Evolutionary conservation across 2,797 vertebrate species (phyloP), one percentile per base, ranked within the genome.

Genomic region (Galaxias olidus): DNA sequence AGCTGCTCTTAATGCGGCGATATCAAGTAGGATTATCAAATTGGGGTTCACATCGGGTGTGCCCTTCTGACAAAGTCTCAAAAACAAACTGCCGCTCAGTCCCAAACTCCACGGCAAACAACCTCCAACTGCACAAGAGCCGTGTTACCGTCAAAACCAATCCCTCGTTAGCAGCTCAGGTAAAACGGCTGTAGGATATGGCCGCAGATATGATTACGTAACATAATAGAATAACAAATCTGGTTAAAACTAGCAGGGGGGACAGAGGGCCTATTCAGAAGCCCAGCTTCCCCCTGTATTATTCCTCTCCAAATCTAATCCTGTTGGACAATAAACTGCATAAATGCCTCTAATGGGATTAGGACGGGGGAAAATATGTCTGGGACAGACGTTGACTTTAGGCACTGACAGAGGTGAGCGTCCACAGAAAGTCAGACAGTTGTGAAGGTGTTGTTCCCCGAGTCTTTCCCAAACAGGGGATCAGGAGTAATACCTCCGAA

Each of bases 241-340:
- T 73, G 68, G 70, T 86, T 84, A 76, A 81, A 84, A 66, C 75
- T 61, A 79, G 74, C 76, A 74, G 61, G 61, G 45, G 61, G 67
- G 65, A 87, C 74, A 87, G 73, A 84, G 76, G 79, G 68, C 60
- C 74, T 65, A 86, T 89, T 90, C 83, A 86, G 65, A 79, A 74
- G 76, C 59, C 74, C 66, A 77, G 74, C 70, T 71, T 75, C 12
- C 74, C 64, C 79, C 53, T 75, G 30, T 87, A 80, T 85, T 89
- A 86, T 86, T 84, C 68, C 66, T 79, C 72, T 68, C 69, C 47
- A 61, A 76, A 84, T 80, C 72, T 87, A 85, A 90, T 86, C 82
- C 84, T 75, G 65, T 86, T 64, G 45, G 75, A 88, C 86, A 90
- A 90, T 89, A 89, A 90, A 90, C 74, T 15, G 78, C 79, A 86